Evolutionary conservation across 2,797 vertebrate species (phyloP).

Genomic region (Sebastiscus tertius): DNA sequence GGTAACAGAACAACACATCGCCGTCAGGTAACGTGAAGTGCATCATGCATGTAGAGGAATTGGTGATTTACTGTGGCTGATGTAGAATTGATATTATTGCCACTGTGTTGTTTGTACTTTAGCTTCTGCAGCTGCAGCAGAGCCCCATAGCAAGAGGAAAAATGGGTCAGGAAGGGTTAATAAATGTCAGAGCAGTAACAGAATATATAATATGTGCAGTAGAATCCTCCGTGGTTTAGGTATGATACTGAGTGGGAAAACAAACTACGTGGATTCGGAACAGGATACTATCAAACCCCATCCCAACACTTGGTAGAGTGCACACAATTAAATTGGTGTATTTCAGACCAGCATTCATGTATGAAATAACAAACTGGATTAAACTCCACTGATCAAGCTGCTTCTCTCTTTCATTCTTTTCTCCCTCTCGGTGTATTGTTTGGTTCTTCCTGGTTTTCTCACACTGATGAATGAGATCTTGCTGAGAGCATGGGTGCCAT

Average conservation of each 20-base stretch:
- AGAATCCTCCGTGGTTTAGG: no score
- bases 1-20: background rate
- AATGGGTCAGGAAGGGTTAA: no score
- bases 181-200: no score
- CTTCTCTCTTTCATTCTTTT: background rate
- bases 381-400: slow-evolving; percentile 44
- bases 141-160: no score
- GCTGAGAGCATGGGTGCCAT: rapidly evolving
- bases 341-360: slow-evolving; percentile 57
- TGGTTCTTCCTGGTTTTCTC: background rate
- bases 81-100: background rate
- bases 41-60: background rate
- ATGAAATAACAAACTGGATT: slow-evolving; percentile 55
- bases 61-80: background rate
- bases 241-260: no score
- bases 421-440: background rate
- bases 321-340: slow-evolving; percentile 26
- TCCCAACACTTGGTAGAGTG: background rate
- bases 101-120: background rate
- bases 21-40: no score
- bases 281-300: background rate
- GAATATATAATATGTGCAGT: no score
- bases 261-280: background rate
- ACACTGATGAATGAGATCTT: background rate
- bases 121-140: background rate